Evolutionary conservation across 1,140 invertebrate species (phyloP), one percentile per base, ranked within the genome.

Genomic region (Piezodorus guildinii): DNA sequence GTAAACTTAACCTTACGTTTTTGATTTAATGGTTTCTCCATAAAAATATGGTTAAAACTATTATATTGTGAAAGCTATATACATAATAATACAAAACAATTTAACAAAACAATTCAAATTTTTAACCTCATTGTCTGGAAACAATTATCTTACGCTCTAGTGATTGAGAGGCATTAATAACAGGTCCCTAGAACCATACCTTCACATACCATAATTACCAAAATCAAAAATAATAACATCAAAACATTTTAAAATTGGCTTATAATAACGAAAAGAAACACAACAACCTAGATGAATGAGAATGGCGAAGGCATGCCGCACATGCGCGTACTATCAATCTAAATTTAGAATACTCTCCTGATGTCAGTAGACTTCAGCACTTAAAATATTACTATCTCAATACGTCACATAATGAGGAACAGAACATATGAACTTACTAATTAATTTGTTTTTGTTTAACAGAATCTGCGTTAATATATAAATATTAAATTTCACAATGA

Each of bases 261-360:
- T 9, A 34, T 17, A 9, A 63, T 17, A 52, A 63, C 27, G n/a
- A 25, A 54, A 23, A 25, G 16, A 23, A 19, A 19, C 16, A 30
- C 25, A 54, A 54, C 30, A 39, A 63, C 25, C 49, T 27, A 34
- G 21, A 56, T 63, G 51, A 63, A 63, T 63, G 62, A 52, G 62
- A 54, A 34, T 52, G 62, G n/a, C 19, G 62, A 30, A 34, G 27
- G 46, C 27, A 52, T 44, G 62, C 27, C 23, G 62, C 62, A 44
- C 62, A 54, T 63, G 62, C 62, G 62, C 27, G 23, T 56, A 63
- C 62, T 52, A 54, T 49, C 51, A 63, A 54, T 63, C 62, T 63
- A 63, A 63, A 34, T 25, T 63, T 63, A 63, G 45, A 63, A 16
- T 44, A 39, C 23, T 17, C 39, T 27, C 27, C 21, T 63, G 62